Evolutionary conservation across 2,113 vertebrate species (phyloP), one percentile per base, ranked within the genome.

Genomic region (Noturus placidus): DNA sequence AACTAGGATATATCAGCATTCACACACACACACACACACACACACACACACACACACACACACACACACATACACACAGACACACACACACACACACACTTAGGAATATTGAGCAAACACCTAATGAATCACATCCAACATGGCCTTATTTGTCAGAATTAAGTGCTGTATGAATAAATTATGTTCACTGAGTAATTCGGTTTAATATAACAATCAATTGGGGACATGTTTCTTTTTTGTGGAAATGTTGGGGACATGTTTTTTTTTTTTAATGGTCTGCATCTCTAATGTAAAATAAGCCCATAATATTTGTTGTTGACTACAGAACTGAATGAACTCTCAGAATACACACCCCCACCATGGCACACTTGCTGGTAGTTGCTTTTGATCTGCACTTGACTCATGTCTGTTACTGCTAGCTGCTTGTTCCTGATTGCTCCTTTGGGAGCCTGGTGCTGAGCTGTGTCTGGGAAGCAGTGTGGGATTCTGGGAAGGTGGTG

Each of bases 401-500:
- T 90, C 85, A 87, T 86, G 87, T 83, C 84, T 90, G 74, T 61
- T 87, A 74, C 76, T 85, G n/a, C 70, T 84, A 85, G 84, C 82
- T 81, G 79, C 63, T 88, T 85, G 80, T 86, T 85, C 65, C 56
- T 82, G 83, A 87, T 76, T 81, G 52, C 33, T 88, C 89, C 87
- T 67, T 14, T 65, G 89, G 87, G 89, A 90, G 56, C 54, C 85
- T 76, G 81, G 87, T 82, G 87, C 84, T 72, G 74, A 54, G 70
- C 72, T 78, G 63, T 25, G 74, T 88, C 82, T 87, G 84, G 89
- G 81, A 88, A 84, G 74, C 81, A 86, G 74, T 35, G 46, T 50
- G 52, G 87, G 85, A 88, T 90, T 88, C 81, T 90, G 87, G 87
- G 89, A 90, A 90, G 77, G 87, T 88, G 56, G 65, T 22, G 4